phyloP scores from a whole-genome alignment of 2,113 vertebrate genomes.

The Telmatochromis sp. region DNA sequence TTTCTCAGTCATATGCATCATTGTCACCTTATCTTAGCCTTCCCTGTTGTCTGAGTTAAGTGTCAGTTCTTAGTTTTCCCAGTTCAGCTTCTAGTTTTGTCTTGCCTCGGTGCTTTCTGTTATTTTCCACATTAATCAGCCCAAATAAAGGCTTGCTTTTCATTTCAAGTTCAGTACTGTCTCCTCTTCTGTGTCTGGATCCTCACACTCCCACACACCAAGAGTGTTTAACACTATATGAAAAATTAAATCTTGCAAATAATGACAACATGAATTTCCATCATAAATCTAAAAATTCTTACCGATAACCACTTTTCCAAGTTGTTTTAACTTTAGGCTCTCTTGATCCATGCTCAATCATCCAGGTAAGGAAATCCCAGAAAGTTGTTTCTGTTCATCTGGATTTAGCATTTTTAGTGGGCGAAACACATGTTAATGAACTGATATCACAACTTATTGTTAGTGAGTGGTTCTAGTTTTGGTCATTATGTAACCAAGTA shows the following conservation, averaged over 20 bases:
- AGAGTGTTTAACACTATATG: accelerated
- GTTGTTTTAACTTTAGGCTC: neutral
- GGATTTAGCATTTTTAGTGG: neutral
- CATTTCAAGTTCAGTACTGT: neutral
- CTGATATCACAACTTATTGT: accelerated
- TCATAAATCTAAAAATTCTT: neutral
- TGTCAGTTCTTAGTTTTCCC: neutral
- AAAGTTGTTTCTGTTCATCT: neutral
- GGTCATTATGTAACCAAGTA: neutral
- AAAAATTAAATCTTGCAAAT: neutral
- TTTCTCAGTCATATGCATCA: neutral
- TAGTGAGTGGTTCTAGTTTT: neutral
- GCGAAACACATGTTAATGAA: neutral
- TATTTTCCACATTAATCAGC: neutral
- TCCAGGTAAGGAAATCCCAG: neutral
- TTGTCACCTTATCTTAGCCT: neutral
- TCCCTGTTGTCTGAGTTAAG: neutral
- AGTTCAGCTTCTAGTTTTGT: neutral
- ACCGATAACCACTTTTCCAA: neutral
- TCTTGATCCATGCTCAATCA: neutral
- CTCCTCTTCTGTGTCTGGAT: neutral
- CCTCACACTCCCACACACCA: neutral
- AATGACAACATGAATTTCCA: accelerated
- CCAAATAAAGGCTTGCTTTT: neutral
- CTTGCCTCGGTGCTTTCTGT: neutral